These are phyloP conservation scores for Lumbricus terrestris DNA, from an alignment of 2,888 invertebrate species.

Conservation along the genomic window DNA sequence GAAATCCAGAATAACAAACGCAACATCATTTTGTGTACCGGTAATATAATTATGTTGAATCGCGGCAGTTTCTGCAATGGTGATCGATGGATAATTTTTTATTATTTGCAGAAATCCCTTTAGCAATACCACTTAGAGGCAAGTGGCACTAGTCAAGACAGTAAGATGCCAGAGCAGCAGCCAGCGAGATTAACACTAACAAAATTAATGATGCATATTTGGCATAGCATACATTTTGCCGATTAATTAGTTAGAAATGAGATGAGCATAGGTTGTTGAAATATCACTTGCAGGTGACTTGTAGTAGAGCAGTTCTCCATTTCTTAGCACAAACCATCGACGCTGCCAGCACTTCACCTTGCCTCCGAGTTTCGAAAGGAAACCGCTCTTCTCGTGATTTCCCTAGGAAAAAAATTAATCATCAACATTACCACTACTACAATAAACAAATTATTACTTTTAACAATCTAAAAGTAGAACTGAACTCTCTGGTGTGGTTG, in stretches of 20 bases:
- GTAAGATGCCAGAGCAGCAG: too few relatives aligned
- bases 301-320: conserved; percentile 89
- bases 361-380: conserved; percentile 85
- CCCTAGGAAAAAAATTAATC: conserved; percentile 29
- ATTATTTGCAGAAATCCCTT: too few relatives aligned
- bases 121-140: too few relatives aligned
- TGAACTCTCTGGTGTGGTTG: too few relatives aligned
- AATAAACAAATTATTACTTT: not conserved
- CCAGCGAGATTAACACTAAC: not conserved
- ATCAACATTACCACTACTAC: not conserved
- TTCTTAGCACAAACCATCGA: conserved; percentile 91
- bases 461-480: too few relatives aligned
- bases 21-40: too few relatives aligned
- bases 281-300: conserved; percentile 74
- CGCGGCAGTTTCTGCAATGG: too few relatives aligned
- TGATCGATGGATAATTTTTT: too few relatives aligned
- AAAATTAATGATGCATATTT: not conserved
- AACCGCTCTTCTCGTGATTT: conserved; percentile 79
- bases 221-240: not conserved
- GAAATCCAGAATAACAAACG: too few relatives aligned
- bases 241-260: not conserved
- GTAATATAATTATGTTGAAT: too few relatives aligned
- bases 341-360: conserved; percentile 95
- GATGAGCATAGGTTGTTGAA: not conserved
- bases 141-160: too few relatives aligned